phyloP scores from a whole-genome alignment of 2,888 invertebrate species.

The Eupithecia centaureata region DNA sequence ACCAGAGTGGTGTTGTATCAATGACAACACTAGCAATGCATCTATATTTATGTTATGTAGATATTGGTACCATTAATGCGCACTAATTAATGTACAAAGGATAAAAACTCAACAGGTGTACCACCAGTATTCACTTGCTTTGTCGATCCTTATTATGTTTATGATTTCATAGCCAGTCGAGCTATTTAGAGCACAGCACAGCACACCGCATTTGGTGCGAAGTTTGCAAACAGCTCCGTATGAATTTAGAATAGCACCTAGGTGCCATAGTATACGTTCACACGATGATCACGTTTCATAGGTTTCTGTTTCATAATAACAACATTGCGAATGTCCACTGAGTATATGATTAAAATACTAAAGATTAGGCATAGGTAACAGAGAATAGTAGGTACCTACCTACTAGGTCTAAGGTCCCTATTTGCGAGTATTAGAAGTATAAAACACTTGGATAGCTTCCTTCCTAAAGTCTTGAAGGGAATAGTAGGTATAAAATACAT shows the following conservation, averaged over 20 bases:
- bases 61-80: background rate
- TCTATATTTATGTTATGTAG: background rate
- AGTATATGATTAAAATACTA: too few species aligned
- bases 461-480: too few species aligned
- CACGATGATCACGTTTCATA: conserved; percentile 42
- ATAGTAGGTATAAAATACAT: too few species aligned
- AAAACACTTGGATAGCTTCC: too few species aligned
- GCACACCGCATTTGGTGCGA: conserved; percentile 44
- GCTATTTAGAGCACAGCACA: conserved; percentile 43
- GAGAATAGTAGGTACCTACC: too few species aligned
- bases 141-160: conserved; percentile 10
- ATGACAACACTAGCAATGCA: background rate
- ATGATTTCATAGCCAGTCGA: conserved; percentile 30
- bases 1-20: too few species aligned
- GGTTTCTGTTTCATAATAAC: too few species aligned
- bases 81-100: background rate
- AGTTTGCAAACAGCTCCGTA: conserved; percentile 44
- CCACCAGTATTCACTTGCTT: background rate
- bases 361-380: too few species aligned
- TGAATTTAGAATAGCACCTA: conserved; percentile 24
- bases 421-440: too few species aligned
- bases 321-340: too few species aligned
- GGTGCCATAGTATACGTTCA: conserved; percentile 40
- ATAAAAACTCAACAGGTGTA: conserved; percentile 1
- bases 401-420: too few species aligned